Conservation (phyloP, 2,797 vertebrate species). For the Menidia menidia region DNA sequence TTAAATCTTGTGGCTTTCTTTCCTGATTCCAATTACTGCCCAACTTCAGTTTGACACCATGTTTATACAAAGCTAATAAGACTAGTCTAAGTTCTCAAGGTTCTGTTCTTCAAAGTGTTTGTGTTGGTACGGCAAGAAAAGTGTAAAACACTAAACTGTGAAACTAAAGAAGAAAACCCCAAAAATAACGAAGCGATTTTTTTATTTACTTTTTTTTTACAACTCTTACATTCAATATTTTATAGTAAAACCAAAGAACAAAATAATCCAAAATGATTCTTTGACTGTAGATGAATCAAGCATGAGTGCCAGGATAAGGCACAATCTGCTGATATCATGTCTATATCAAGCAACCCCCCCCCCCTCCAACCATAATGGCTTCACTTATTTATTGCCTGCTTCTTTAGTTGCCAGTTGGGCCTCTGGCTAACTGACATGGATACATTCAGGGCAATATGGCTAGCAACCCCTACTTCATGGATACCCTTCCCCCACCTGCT, state of each 20-base stretch:
- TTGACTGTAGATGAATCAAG: neutral
- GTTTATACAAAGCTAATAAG: neutral
- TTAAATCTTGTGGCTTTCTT: too few relatives aligned
- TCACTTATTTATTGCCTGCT: slow-evolving; percentile 63
- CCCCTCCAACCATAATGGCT: slow-evolving; percentile 30
- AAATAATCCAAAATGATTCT: neutral
- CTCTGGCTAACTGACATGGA: slow-evolving; percentile 53
- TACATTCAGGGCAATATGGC: slow-evolving; percentile 63
- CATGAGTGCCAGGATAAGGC: neutral
- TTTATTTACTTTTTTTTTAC: neutral
- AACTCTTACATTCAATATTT: neutral
- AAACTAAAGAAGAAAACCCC: neutral
- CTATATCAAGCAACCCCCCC: slow-evolving; percentile 18
- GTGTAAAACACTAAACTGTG: neutral
- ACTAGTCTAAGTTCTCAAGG: neutral
- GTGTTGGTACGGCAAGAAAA: too few relatives aligned
- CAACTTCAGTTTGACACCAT: neutral
- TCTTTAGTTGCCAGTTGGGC: slow-evolving; percentile 50
- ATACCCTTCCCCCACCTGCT: slow-evolving; percentile 54
- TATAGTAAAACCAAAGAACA: neutral
- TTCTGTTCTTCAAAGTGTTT: too few relatives aligned
- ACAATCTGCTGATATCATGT: neutral
- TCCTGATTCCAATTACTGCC: neutral
- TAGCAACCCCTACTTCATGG: slow-evolving; percentile 38
- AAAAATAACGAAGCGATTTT: neutral